Evolutionary conservation across 2,797 vertebrate species (phyloP), one percentile per base, ranked within the genome.

Genomic region (Pangasius mekongensis): DNA sequence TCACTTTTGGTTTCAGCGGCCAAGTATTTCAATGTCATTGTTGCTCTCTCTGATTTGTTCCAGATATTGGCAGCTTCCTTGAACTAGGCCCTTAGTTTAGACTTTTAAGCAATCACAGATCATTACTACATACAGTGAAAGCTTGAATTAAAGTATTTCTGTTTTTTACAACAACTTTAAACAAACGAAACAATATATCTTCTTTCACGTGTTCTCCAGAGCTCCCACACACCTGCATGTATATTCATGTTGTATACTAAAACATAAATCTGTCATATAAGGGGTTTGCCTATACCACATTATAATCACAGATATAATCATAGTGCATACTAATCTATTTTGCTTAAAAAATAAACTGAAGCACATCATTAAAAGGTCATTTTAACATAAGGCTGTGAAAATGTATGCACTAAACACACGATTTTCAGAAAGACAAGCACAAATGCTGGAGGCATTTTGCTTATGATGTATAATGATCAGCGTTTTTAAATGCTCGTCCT

Each of bases 21-120:
- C n/a, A 64, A 83, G 54, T 86, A 71, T 86, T 85, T 86, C 58
- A 84, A 20, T 78, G 71, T 54, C 62, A 88, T 90, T 82, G 30
- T 74, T 90, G 67, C 39, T 52, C 27, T 64, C 22, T 8, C 8
- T 74, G 71, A 88, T 69, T 43, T 69, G 52, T 88, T 83, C 78
- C 84, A 88, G 80, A 88, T 56, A 67, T 62, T 69, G 84, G 60
- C 88, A 89, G 56, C 43, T 83, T 52, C 85, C 16, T 56, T 82
- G 56, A 86, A 76, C 39, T 54, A 80, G 54, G 76, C 11, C 73
- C 30, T 52, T 20, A 88, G 64, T 81, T 80, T 49, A 49, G 36
- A 73, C n/a, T 58, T 77, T 56, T 86, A 86, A 86, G 56, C 16
- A 58, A 83, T 74, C 49, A 27, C 67, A 86, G 67, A 81, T 66